Percentiles rank a stretch among this genome's conserved stretches.
Evolutionary conservation across 2,888 invertebrate species (phyloP).

Genomic region (Digitonthophagus gazella): DNA sequence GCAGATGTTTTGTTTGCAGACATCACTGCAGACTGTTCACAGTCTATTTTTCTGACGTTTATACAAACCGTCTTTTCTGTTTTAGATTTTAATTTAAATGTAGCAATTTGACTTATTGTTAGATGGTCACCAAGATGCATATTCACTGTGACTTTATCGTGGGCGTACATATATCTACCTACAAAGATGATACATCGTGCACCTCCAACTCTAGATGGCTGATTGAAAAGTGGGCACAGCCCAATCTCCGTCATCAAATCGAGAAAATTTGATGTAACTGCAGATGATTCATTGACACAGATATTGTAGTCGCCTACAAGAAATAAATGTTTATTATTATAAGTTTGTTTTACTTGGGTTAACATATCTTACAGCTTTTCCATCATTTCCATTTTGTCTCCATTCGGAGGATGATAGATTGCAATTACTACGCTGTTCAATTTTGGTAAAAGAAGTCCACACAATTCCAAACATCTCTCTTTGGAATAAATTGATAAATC

Average conservation of each 20-base stretch:
- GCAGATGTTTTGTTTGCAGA: too few species aligned
- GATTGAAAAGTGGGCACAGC: background rate
- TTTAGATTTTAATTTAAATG: too few species aligned
- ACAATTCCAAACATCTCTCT: background rate
- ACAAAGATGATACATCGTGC: background rate
- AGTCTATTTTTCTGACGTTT: too few species aligned
- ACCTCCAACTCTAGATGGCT: too few species aligned
- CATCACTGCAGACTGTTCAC: too few species aligned
- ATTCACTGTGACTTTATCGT: background rate
- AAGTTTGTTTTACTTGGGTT: background rate
- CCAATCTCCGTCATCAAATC: background rate
- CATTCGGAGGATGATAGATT: background rate
- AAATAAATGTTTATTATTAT: background rate
- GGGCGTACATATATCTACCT: background rate
- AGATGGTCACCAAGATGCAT: background rate
- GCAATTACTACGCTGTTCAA: background rate
- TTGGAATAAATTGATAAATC: too few species aligned
- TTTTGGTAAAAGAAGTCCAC: background rate
- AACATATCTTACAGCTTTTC: too few species aligned
- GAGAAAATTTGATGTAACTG: background rate
- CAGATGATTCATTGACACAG: background rate
- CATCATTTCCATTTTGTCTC: background rate
- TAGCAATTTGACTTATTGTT: too few species aligned
- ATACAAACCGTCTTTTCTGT: too few species aligned
- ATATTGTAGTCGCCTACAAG: background rate